Evolutionary conservation across 2,797 vertebrate species (phyloP).

Genomic region (Menidia menidia): DNA sequence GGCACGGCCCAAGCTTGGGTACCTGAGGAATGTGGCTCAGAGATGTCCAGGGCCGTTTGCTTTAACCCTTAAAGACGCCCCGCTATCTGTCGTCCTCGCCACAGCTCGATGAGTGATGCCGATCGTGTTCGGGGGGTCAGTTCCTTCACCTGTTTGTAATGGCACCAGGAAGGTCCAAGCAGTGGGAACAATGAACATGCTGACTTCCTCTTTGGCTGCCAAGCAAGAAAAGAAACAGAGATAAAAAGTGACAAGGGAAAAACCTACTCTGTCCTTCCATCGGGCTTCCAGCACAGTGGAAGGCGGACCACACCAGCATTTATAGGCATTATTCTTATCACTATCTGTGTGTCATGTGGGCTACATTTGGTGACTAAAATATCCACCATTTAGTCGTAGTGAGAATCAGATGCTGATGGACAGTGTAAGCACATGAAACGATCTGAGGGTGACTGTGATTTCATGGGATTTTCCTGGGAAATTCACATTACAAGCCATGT

Average conservation of each 20-base stretch:
- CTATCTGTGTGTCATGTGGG: background rate
- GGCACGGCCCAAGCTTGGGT: constrained; percentile 56
- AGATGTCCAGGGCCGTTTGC: constrained; percentile 28
- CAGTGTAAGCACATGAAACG: no score
- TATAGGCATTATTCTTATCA: constrained; percentile 6
- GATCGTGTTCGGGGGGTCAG: constrained; percentile 15
- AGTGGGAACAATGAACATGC: constrained; percentile 69
- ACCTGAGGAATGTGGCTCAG: constrained; percentile 62
- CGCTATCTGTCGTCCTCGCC: constrained; percentile 12
- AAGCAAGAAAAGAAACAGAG: constrained; percentile 54
- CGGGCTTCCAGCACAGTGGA: constrained; percentile 1
- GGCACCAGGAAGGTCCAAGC: constrained; percentile 68
- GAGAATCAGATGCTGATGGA: background rate
- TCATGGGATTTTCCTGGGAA: no score
- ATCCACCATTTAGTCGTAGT: background rate
- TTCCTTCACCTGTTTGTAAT: constrained; percentile 42
- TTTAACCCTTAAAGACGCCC: constrained; percentile 9
- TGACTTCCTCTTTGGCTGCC: constrained; percentile 65
- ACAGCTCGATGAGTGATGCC: no score
- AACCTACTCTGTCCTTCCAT: constrained; percentile 26
- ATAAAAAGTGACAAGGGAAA: constrained; percentile 54
- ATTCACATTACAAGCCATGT: no score
- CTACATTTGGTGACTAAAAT: background rate
- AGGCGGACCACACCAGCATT: constrained; percentile 8
- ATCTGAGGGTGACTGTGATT: no score